Evolutionary conservation across 2,888 invertebrate genomes (phyloP), one percentile per base, ranked within the genome.

Genomic region (Apotomis turbidana): DNA sequence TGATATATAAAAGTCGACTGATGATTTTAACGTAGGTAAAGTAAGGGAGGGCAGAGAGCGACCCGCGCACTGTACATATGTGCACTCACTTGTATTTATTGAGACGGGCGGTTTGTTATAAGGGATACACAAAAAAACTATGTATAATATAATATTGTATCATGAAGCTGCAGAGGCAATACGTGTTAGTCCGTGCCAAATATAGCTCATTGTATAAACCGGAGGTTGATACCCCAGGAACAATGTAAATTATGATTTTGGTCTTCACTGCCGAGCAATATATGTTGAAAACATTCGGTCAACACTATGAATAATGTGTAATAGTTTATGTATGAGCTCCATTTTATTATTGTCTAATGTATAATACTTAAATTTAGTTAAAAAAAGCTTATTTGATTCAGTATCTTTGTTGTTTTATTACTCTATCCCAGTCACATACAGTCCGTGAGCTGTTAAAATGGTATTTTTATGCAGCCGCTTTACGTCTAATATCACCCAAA

Each of bases 341-440:
- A 87, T 88, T 87, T 84, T 87, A 81, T 78, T 81, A 87, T 85
- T 87, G 85, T 90, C 79, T 88, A 84, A 85, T 88, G 87, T 88
- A 85, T 88, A 88, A 86, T 86, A 87, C 83, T 86, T 88, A 87
- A 87, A 87, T 86, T 89, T 90, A 90, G 90, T 87, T 89, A 87
- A 80, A 90, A 90, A 91, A 93, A 90, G 91, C 91, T 92, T 92
- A 88, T 85, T 90, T 87, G 86, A 86, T 89, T 87, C 86, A 82
- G 85, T 82, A 82, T 74, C 74, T 82, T 78, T 81, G 83, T 89
- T 87, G 85, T 89, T 89, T 84, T 84, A 69, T 83, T 87, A 83
- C 80, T 70, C 62, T 60, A 51, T 55, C 38, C 63, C 27, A 27
- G 27, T 27, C 27, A 27, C 27, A 27, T 27, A 27, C 27, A 27